Base-by-base conservation (phyloP, 2,888 invertebrate genomes). In the Hydrotaea cyrtoneurina region DNA sequence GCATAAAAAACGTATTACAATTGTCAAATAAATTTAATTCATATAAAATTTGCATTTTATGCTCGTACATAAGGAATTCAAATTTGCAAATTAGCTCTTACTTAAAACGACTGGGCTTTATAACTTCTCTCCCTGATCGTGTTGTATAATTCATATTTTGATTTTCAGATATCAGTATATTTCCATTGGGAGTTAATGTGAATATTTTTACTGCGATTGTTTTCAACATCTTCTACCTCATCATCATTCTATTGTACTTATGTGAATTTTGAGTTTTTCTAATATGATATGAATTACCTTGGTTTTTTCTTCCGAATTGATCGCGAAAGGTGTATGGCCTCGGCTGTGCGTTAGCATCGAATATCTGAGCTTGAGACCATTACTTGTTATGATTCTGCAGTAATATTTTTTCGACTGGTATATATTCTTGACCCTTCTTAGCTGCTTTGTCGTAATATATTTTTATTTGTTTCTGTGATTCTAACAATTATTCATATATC, bases 41-140 rank as follows among this genome's bases (percentile, higher is more conserved):
- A n/a, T n/a, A n/a, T n/a, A n/a, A n/a, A n/a, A n/a, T n/a, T n/a
- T n/a, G n/a, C n/a, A n/a, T n/a, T n/a, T n/a, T n/a, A n/a, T n/a
- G n/a, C n/a, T n/a, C n/a, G n/a, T n/a, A n/a, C n/a, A n/a, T n/a
- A n/a, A n/a, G n/a, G n/a, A n/a, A n/a, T n/a, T 46, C 3, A 46
- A 46, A 15, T 7, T 46, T 11, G 2, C 3, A 46, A 46, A 2
- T 46, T 46, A 46, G 11, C 2, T 11, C 17, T 10, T 53, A 53
- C 19, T 19, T 17, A 53, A 17, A 53, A 3, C 53, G 19, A 17
- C 3, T 53, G 17, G 53, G 53, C 17, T 53, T 53, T 53, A 53
- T 53, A 17, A 53, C 53, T 53, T 53, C 53, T 53, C 53, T 53
- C 19, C 53, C 53, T 17, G 53, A 53, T 19, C 53, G 53, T n/a